Conservation (phyloP, 2,888 invertebrate genomes). For the Macaria liturata region DNA sequence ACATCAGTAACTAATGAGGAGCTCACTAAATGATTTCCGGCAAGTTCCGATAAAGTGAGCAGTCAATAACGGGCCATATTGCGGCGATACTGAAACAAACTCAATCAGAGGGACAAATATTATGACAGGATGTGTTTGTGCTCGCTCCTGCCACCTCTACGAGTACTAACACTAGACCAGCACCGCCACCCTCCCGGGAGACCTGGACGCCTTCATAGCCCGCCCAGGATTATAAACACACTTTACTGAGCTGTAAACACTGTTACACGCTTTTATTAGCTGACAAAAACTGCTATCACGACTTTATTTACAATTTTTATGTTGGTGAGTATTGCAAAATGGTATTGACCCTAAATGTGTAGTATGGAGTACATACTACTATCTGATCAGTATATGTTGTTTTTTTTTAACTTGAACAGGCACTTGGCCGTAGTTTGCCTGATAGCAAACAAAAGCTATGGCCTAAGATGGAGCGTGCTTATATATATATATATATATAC, state of each 20-base stretch:
- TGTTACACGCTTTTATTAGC: constrained; percentile 14
- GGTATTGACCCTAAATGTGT: no score
- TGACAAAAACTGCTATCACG: not conserved
- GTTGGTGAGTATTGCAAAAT: no score
- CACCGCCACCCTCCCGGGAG: not conserved
- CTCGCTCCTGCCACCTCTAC: not conserved
- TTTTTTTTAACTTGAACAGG: no score
- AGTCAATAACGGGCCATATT: constrained; percentile 10
- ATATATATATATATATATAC: no score
- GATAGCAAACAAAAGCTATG: no score
- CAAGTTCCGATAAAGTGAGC: constrained; percentile 3
- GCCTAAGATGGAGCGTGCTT: no score
- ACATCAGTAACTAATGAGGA: no score
- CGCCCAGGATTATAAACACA: constrained; percentile 13
- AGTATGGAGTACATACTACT: no score
- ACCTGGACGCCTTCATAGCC: constrained; percentile 6
- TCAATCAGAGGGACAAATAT: constrained; percentile 35
- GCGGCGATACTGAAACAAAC: constrained; percentile 24
- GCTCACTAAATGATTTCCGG: not conserved
- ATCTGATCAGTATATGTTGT: no score
- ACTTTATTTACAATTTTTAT: no score
- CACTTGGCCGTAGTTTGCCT: no score
- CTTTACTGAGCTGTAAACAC: constrained; percentile 16
- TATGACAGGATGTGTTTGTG: constrained; percentile 18
- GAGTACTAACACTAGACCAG: constrained; percentile 7